phyloP scores from a whole-genome alignment of 1,140 invertebrate species.

The Coelopa frigida region DNA sequence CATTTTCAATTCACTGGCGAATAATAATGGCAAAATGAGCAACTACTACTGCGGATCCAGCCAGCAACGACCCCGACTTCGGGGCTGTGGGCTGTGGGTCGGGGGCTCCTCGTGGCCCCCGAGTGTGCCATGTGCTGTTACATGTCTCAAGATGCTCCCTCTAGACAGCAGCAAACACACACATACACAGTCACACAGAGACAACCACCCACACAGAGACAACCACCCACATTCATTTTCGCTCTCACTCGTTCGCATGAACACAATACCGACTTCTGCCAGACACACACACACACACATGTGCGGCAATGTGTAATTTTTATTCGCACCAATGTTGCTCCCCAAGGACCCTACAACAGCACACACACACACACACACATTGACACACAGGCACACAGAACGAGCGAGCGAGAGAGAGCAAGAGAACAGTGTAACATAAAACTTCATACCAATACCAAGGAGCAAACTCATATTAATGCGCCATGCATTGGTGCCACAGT shows the following conservation, averaged over 20 bases:
- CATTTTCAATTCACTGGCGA: conserved; percentile 42
- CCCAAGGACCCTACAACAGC: conserved; percentile 22
- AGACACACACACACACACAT: conserved; percentile 16
- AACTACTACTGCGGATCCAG: conserved; percentile 24
- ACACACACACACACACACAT: conserved; percentile 3
- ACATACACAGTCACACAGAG: conserved; percentile 12
- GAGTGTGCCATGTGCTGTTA: too few species aligned
- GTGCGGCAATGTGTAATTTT: conserved; percentile 44
- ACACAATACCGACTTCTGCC: conserved; percentile 11
- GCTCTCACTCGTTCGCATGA: background rate
- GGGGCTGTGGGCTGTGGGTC: too few species aligned
- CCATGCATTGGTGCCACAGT: too few species aligned
- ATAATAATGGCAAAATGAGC: conserved; percentile 46
- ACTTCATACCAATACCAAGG: conserved; percentile 38
- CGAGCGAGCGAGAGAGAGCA: background rate
- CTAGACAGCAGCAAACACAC: conserved; percentile 17
- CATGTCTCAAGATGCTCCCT: conserved; percentile 42
- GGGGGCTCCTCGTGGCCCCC: too few species aligned
- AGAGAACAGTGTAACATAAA: conserved; percentile 35
- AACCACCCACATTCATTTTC: too few species aligned
- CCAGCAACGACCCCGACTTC: background rate
- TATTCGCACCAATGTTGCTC: conserved; percentile 43
- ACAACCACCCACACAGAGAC: conserved; percentile 8
- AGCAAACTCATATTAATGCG: conserved; percentile 39
- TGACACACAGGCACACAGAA: background rate